Percentiles rank a stretch among this genome's conserved stretches.
phyloP scores from a whole-genome alignment of 2,113 vertebrate genomes.

The Trachemys scripta region DNA sequence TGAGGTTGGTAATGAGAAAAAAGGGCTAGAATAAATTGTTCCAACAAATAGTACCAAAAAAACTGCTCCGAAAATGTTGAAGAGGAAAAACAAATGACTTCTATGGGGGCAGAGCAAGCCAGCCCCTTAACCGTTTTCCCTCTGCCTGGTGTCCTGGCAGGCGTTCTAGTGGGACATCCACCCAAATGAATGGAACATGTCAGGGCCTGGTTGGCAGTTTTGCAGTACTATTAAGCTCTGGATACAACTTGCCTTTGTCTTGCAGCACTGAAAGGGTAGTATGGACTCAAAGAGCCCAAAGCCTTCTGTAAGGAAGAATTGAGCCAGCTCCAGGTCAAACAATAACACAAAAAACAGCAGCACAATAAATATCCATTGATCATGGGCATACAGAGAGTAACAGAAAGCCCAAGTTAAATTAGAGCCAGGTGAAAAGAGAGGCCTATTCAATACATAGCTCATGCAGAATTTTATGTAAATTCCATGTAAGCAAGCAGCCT shows the following conservation, averaged over 20 bases:
- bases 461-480: background rate
- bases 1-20: background rate
- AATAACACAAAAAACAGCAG: slow-evolving; percentile 1
- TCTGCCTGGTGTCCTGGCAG: background rate
- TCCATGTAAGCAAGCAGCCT: slow-evolving; percentile 13
- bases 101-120: fast-evolving
- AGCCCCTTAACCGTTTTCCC: background rate
- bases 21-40: fast-evolving
- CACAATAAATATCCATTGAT: slow-evolving; percentile 27
- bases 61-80: background rate
- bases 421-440: slow-evolving; percentile 45
- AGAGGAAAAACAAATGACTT: background rate
- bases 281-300: slow-evolving; percentile 1
- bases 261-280: background rate
- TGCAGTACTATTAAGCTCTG: background rate
- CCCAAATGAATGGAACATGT: background rate
- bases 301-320: background rate
- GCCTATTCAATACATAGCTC: slow-evolving; percentile 31
- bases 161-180: background rate
- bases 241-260: background rate
- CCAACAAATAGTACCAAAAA: background rate
- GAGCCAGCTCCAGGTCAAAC: background rate
- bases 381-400: background rate
- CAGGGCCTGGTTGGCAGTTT: background rate
- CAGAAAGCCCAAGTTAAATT: slow-evolving; percentile 33